phyloP scores from a whole-genome alignment of 2,888 invertebrate genomes.

The Hypomecis punctinalis region DNA sequence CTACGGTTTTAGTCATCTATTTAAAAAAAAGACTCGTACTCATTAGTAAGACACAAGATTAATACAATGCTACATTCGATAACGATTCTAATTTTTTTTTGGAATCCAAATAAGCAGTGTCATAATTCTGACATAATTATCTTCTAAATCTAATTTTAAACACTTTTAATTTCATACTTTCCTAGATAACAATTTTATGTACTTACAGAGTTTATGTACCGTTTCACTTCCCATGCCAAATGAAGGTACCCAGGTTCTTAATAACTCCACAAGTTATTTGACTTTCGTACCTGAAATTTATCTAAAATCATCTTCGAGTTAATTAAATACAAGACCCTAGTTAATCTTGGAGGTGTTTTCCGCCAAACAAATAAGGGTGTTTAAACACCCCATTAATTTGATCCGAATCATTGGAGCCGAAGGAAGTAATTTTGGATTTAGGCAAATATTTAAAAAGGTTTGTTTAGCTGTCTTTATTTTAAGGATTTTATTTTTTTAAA shows the following conservation, averaged over 20 bases:
- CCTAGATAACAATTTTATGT: too few relatives aligned
- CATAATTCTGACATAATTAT: too few relatives aligned
- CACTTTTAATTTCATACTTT: too few relatives aligned
- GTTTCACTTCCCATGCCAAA: slow-evolving; percentile 1
- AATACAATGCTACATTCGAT: too few relatives aligned
- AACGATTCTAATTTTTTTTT: too few relatives aligned
- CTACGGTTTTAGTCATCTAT: too few relatives aligned
- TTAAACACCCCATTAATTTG: slow-evolving; percentile 38
- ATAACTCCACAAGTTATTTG: slow-evolving; percentile 37
- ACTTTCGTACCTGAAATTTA: slow-evolving; percentile 40
- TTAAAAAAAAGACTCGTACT: too few relatives aligned
- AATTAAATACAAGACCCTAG: slow-evolving; percentile 51
- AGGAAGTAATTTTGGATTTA: slow-evolving; percentile 12
- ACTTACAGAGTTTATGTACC: slow-evolving; percentile 6
- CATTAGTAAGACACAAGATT: too few relatives aligned
- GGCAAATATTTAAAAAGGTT: slow-evolving; percentile 4
- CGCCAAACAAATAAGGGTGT: slow-evolving; percentile 53
- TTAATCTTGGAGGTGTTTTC: slow-evolving; percentile 48
- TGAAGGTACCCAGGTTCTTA: slow-evolving; percentile 27
- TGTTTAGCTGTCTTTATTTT: too few relatives aligned
- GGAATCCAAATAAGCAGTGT: too few relatives aligned
- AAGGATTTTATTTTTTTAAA: too few relatives aligned
- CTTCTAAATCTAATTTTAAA: too few relatives aligned
- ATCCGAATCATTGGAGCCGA: slow-evolving; percentile 17
- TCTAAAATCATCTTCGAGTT: slow-evolving; percentile 43